Conservation (phyloP, 2,888 invertebrate species). For the Actias luna region DNA sequence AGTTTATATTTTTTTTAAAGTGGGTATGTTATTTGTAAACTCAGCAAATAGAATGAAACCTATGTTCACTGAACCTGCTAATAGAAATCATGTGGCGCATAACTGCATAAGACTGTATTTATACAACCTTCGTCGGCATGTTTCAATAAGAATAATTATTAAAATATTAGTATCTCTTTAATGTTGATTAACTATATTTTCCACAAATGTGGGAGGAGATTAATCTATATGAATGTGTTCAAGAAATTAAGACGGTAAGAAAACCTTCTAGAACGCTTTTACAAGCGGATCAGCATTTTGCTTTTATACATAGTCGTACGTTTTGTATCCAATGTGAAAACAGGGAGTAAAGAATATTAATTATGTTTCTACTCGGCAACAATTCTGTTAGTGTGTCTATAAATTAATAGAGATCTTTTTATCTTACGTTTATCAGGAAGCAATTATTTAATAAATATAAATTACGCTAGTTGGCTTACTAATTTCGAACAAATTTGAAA, state of each 20-base stretch:
- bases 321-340: background rate
- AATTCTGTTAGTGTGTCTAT: background rate
- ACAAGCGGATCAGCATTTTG: background rate
- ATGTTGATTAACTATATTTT: conserved; percentile 24
- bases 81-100: conserved; percentile 24
- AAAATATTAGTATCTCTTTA: conserved; percentile 14
- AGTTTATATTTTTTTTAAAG: too few species aligned
- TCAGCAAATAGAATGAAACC: too few species aligned
- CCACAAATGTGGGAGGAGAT: conserved; percentile 27
- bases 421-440: background rate
- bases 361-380: background rate
- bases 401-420: background rate
- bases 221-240: conserved; percentile 1
- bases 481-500: background rate
- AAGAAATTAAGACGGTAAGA: background rate
- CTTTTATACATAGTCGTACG: background rate
- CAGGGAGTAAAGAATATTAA: background rate
- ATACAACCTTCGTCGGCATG: conserved; percentile 20
- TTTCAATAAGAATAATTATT: conserved; percentile 24
- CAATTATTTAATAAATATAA: background rate
- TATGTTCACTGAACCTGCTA: conserved; percentile 4
- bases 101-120: conserved; percentile 8
- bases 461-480: background rate
- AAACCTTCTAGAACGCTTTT: background rate
- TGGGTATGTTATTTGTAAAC: too few species aligned